Base-by-base conservation (phyloP, 2,888 invertebrate species). In the Reticulitermes lucifugus region DNA sequence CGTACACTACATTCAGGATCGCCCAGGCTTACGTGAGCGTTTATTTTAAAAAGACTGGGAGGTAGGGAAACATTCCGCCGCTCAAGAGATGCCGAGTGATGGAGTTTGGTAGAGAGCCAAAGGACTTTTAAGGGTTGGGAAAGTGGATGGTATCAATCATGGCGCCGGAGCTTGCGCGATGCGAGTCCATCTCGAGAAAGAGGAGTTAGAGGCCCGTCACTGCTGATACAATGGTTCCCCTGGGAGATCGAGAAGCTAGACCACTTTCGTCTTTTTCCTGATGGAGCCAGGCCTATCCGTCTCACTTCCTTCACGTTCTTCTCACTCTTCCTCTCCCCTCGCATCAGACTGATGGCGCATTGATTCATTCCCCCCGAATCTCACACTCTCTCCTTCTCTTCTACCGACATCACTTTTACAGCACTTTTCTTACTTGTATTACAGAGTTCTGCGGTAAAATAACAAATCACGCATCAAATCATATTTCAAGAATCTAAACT, bases 61-160 rank as follows among this genome's bases (percentile, higher is more conserved):
- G 46, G 43, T 43, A 70, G 70, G 12, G 70, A 65, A 25, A 77
- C 5, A 46, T 75, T 75, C 41, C 18, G 41, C 46, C 22, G n/a
- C n/a, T 46, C 77, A 77, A 51, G 14, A 77, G 51, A 77, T 46
- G 46, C 22, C 77, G n/a, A n/a, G 46, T 77, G 77, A 77, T 77
- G 46, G 77, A 25, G 46, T 46, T 77, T 77, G 77, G 41, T 77
- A n/a, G 10, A 73, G 41, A 41, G 41, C 35, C 41, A 41, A 73
- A 73, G 73, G 73, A 41, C 73, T 77, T 77, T 77, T 43, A 77
- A 77, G 77, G 77, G 60, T 41, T 71, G 77, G 84, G 84, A 51
- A 77, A 79, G 77, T 60, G 79, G 77, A 79, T 43, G 60, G 84
- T 59, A 84, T 84, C 84, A 84, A 84, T 84, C 84, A 84, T 84